phyloP scores from a whole-genome alignment of 2,113 vertebrate genomes.

The Enhydra lutris region DNA sequence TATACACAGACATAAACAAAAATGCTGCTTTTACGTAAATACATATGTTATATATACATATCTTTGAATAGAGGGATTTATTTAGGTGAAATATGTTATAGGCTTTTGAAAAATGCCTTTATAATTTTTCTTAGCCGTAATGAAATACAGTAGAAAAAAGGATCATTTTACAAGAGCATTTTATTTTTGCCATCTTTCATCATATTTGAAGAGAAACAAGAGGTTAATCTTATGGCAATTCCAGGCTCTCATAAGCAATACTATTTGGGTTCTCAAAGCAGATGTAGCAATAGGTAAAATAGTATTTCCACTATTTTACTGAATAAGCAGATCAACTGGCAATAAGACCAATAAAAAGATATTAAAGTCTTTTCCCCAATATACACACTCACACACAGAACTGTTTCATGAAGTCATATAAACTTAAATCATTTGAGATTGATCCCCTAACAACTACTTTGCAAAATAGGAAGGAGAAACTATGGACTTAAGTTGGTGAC shows the following conservation, averaged over 20 bases:
- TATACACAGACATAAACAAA: conserved; percentile 61
- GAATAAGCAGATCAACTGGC: background rate
- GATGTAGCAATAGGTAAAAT: background rate
- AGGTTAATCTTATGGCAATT: background rate
- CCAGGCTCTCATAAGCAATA: background rate
- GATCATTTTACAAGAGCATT: background rate
- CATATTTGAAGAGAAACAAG: conserved; percentile 2
- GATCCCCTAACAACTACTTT: background rate
- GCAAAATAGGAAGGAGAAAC: background rate
- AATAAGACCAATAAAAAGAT: background rate
- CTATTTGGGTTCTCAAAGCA: background rate
- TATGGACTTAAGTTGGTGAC: background rate
- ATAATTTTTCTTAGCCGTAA: background rate
- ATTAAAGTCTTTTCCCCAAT: background rate
- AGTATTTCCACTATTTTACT: background rate
- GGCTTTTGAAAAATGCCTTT: background rate
- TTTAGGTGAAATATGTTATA: conserved; percentile 4
- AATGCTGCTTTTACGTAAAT: conserved; percentile 18
- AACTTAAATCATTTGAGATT: background rate
- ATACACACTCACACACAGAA: background rate
- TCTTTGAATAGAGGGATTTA: background rate
- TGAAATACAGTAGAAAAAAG: conserved; percentile 18
- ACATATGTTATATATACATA: background rate
- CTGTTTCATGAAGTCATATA: background rate
- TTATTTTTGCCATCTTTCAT: conserved; percentile 37